Evolutionary conservation across 2,113 vertebrate species (phyloP).

Genomic region (Zosterops pallidus): DNA sequence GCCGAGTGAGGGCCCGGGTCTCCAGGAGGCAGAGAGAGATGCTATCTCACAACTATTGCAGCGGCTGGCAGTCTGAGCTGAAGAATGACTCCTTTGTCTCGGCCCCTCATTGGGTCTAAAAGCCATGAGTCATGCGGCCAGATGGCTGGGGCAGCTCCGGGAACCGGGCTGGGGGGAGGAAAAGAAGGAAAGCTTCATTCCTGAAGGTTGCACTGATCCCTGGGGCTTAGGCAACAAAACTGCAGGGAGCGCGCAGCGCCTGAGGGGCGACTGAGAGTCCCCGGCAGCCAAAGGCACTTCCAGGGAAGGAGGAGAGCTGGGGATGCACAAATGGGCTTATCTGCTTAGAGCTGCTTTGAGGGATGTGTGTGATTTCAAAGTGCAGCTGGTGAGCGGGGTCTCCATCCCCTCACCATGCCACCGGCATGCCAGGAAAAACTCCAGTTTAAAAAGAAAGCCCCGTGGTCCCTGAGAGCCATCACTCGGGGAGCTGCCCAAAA

Average conservation of each 20-base stretch:
- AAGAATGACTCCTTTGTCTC: slow-evolving; percentile 21
- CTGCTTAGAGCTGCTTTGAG: neutral
- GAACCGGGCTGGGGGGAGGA: neutral
- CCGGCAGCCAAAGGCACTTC: neutral
- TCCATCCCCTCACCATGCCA: accelerated
- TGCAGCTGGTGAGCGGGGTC: neutral
- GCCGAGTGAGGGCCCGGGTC: neutral
- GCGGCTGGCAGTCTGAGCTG: neutral
- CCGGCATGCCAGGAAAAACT: neutral
- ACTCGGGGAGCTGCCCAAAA: neutral
- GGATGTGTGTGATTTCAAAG: neutral
- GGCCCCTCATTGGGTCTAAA: neutral
- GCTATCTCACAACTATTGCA: neutral
- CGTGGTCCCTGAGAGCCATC: neutral
- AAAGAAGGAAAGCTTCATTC: neutral
- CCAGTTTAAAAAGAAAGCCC: neutral
- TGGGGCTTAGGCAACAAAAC: neutral
- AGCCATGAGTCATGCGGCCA: neutral
- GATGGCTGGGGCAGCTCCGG: neutral
- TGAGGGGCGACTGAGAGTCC: neutral
- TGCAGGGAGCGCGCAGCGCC: neutral
- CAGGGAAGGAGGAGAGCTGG: neutral
- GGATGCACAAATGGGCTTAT: neutral
- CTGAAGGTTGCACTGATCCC: neutral
- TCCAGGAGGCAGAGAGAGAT: neutral